These are phyloP conservation scores for Nephrocerus scutellatus DNA, from an alignment of 2,888 invertebrate species.

Conservation along the genomic window DNA sequence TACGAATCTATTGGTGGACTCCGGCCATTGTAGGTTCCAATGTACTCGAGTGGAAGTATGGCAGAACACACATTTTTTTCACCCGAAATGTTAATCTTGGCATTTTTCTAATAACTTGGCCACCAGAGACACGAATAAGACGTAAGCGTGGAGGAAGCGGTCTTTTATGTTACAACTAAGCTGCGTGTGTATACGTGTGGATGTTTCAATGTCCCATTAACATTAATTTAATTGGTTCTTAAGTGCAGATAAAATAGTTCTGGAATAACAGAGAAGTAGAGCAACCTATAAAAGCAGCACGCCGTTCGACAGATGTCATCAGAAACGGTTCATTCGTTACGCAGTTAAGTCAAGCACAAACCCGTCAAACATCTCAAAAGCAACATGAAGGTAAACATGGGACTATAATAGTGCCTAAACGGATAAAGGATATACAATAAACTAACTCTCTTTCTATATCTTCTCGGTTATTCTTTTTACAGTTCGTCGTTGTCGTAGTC, in stretches of 20 bases:
- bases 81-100: too few species aligned
- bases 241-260: constrained; percentile 5
- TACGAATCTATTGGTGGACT: too few species aligned
- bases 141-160: too few species aligned
- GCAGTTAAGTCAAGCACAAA: constrained; percentile 29
- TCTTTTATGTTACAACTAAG: too few species aligned
- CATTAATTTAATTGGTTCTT: too few species aligned
- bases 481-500: constrained; percentile 12
- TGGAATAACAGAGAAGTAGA: constrained; percentile 5
- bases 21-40: too few species aligned
- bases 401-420: neutral
- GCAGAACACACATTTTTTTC: too few species aligned
- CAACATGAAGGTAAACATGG: constrained; percentile 43
- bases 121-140: too few species aligned
- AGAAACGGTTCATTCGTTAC: constrained; percentile 41
- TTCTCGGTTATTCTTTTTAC: neutral
- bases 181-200: too few species aligned
- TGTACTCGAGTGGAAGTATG: too few species aligned
- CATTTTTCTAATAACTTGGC: too few species aligned
- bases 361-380: constrained; percentile 18
- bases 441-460: neutral
- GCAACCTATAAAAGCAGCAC: constrained; percentile 32
- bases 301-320: constrained; percentile 29
- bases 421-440: neutral
- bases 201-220: too few species aligned